These are phyloP conservation scores for Manis javanica DNA, from an alignment of 2,797 vertebrate species.

Conservation along the genomic window DNA sequence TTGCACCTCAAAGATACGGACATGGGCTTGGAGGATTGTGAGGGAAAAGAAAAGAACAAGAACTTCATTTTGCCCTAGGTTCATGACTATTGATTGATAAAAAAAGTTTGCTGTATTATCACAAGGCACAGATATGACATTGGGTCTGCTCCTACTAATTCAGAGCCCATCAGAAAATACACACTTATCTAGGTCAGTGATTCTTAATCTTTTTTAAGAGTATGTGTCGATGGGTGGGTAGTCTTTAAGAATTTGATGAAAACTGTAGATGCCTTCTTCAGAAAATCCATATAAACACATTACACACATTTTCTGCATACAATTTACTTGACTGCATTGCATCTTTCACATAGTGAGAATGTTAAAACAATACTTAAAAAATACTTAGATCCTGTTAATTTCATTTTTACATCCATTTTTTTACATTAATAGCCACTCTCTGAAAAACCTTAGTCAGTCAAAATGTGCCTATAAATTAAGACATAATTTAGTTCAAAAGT, in stretches of 20 bases:
- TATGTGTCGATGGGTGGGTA: not conserved
- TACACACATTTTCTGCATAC: not conserved
- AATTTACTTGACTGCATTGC: not conserved
- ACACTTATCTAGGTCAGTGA: not conserved
- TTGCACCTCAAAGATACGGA: not conserved
- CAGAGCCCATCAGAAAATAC: not conserved
- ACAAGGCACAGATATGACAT: not conserved
- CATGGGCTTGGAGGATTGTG: not conserved
- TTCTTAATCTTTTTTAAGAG: not conserved
- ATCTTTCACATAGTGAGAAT: not conserved
- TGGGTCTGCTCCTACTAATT: not conserved
- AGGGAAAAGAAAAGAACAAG: conserved; percentile 30
- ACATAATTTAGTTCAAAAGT: conserved; percentile 52
- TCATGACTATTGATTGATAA: not conserved
- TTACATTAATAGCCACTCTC: not conserved
- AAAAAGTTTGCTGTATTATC: not conserved
- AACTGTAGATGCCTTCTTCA: not conserved
- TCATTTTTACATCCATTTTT: not conserved
- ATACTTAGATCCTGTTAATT: not conserved
- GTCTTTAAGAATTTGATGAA: conserved; percentile 46
- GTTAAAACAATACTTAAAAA: conserved; percentile 24
- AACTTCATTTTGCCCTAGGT: not conserved
- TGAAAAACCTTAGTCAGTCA: conserved; percentile 16
- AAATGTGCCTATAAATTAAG: conserved; percentile 27
- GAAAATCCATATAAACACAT: not conserved